Percentiles rank a stretch among this genome's conserved stretches.
Evolutionary conservation across 2,797 vertebrate species (phyloP).

Genomic region (Fratercula arctica): DNA sequence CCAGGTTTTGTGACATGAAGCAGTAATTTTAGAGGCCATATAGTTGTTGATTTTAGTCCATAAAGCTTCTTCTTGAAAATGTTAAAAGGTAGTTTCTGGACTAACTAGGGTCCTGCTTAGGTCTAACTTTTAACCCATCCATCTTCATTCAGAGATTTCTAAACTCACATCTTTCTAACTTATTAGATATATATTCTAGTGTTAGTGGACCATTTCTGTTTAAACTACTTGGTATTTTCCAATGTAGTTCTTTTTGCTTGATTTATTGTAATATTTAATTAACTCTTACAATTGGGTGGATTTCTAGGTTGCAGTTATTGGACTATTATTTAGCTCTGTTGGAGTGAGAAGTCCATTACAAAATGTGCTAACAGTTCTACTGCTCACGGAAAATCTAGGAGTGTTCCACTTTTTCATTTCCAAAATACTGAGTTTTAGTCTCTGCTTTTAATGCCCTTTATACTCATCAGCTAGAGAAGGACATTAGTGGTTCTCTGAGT

Average conservation of each 20-base stretch:
- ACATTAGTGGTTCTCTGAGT: constrained; percentile 30
- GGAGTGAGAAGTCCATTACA: background rate
- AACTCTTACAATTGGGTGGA: background rate
- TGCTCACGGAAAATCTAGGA: background rate
- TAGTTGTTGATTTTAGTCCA: background rate
- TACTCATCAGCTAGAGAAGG: constrained; percentile 19
- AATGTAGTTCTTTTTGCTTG: background rate
- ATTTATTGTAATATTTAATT: constrained; percentile 28
- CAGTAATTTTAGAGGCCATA: background rate
- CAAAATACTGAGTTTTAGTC: constrained; percentile 5
- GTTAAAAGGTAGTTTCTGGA: background rate
- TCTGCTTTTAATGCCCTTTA: constrained; percentile 19
- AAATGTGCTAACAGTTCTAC: background rate
- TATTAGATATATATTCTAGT: background rate
- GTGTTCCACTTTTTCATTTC: background rate
- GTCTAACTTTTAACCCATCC: background rate
- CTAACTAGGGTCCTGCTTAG: background rate
- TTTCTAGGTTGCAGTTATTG: constrained; percentile 4
- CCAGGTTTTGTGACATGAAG: background rate
- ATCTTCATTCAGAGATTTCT: background rate
- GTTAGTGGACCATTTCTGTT: background rate
- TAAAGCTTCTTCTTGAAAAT: background rate
- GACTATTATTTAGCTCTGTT: background rate
- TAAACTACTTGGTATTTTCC: background rate
- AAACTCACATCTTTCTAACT: background rate